Conservation (phyloP, 2,113 vertebrate species). For the Romanogobio albipinnatus region DNA sequence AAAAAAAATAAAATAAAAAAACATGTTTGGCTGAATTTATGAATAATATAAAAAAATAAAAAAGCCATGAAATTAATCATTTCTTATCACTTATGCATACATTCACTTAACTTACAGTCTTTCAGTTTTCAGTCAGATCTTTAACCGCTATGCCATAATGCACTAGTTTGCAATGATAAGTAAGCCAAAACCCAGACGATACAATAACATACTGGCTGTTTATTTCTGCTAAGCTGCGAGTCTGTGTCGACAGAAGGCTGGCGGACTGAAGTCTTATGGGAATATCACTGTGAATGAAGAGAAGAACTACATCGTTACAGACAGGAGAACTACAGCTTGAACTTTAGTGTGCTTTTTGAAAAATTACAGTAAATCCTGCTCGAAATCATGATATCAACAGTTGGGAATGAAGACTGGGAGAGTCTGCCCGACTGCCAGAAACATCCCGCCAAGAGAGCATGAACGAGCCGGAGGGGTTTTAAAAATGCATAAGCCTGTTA, state of each 20-base stretch:
- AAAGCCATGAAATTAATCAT: too few species aligned
- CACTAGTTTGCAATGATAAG: not conserved
- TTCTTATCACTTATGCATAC: too few species aligned
- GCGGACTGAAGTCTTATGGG: not conserved
- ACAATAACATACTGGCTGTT: not conserved
- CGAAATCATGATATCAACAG: not conserved
- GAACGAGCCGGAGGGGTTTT: conserved; percentile 40
- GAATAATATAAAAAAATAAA: too few species aligned
- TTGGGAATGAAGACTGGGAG: conserved; percentile 37
- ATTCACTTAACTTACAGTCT: not conserved
- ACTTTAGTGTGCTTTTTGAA: not conserved
- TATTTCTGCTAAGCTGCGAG: not conserved
- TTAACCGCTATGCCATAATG: not conserved
- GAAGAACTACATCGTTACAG: not conserved
- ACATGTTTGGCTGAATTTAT: too few species aligned
- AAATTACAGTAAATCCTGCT: conserved; percentile 8
- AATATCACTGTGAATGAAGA: not conserved
- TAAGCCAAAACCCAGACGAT: not conserved
- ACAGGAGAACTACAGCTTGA: not conserved
- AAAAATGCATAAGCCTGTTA: conserved; percentile 44
- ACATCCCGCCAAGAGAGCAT: not conserved
- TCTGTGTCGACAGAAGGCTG: not conserved
- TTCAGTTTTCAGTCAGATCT: not conserved
- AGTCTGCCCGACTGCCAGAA: not conserved
- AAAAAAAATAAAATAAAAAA: too few species aligned